Conservation (phyloP, 2,888 invertebrate species). For the Chymomyza amoena region DNA sequence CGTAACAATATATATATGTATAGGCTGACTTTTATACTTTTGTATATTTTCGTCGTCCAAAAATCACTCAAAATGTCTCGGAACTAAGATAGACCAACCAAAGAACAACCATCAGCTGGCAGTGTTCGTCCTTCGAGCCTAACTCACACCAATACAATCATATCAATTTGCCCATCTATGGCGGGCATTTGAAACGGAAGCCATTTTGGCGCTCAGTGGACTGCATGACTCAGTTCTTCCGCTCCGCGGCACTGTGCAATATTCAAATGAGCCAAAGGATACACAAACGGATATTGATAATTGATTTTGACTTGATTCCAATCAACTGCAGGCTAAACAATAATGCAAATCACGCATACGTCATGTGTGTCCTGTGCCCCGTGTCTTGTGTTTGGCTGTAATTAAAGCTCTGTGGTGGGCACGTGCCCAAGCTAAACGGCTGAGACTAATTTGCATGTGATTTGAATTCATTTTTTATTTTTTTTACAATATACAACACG, state of each 20-base stretch:
- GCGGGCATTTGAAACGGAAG: not conserved
- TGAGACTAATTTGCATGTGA: not conserved
- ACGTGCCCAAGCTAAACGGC: not conserved
- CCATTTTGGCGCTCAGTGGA: not conserved
- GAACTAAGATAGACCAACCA: no score
- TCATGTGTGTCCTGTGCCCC: not conserved
- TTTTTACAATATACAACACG: not conserved
- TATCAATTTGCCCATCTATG: not conserved
- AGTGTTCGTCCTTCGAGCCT: no score
- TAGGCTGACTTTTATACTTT: no score
- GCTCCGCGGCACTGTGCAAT: not conserved
- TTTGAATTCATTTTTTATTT: not conserved
- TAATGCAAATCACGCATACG: not conserved
- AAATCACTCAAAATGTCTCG: no score
- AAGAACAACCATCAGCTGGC: no score
- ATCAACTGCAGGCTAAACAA: not conserved
- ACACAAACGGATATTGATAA: not conserved
- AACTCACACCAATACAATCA: no score
- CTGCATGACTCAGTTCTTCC: slow-evolving; percentile 1
- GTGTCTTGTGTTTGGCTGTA: not conserved
- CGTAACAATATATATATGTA: no score
- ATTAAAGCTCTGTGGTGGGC: not conserved
- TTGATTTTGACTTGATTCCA: slow-evolving; percentile 2
- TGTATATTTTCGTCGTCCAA: no score
- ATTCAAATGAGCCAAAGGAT: not conserved